These are phyloP conservation scores for Noctua janthina DNA, from an alignment of 2,888 invertebrate species.

Conservation along the genomic window DNA sequence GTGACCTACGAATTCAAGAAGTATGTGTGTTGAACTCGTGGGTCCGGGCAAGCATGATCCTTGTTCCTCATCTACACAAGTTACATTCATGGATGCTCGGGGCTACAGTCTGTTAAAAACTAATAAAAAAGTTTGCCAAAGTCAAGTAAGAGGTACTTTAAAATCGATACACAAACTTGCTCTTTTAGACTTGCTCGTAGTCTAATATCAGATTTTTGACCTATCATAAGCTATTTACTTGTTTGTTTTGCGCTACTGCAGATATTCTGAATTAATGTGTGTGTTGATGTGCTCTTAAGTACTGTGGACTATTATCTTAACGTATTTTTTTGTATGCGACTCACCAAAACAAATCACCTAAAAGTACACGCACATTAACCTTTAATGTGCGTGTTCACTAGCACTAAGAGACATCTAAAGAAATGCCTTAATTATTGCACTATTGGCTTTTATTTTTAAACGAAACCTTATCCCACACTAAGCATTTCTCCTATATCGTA, in stretches of 20 bases:
- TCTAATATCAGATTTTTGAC: background rate
- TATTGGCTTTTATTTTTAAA: no score
- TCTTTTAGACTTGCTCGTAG: slow-evolving; percentile 1
- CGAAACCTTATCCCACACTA: no score
- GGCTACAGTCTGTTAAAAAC: background rate
- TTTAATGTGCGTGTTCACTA: no score
- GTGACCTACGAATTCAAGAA: background rate
- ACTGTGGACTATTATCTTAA: no score
- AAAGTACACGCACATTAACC: no score
- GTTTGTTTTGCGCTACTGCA: background rate
- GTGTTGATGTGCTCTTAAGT: no score
- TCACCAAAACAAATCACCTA: background rate
- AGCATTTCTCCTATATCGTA: background rate
- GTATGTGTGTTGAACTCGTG: background rate
- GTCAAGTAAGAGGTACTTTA: background rate
- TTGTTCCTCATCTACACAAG: background rate
- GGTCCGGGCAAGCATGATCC: background rate
- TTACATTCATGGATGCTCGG: background rate
- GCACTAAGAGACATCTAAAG: background rate
- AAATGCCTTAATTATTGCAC: background rate
- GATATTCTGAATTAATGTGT: background rate
- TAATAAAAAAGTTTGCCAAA: background rate
- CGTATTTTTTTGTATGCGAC: background rate
- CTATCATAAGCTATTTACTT: background rate
- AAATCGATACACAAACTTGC: slow-evolving; percentile 9